Conservation (phyloP, 2,797 vertebrate species). For the Oreochromis mossambicus region DNA sequence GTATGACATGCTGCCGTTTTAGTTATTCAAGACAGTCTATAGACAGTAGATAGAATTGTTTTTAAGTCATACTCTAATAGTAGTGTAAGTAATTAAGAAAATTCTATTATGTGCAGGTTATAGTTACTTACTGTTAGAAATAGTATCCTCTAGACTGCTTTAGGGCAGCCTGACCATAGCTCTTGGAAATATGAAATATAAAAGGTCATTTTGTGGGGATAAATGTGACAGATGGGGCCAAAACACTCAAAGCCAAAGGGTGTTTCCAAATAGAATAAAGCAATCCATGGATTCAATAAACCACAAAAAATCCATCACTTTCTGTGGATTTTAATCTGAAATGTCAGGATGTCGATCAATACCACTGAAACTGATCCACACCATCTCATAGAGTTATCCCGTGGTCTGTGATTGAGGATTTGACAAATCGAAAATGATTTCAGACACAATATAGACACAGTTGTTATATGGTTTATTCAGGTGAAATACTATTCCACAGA, state of each 20-base stretch:
- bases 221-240: conserved; percentile 25
- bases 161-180: background rate
- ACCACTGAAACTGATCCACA: background rate
- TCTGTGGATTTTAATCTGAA: conserved; percentile 31
- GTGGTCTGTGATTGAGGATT: background rate
- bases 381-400: background rate
- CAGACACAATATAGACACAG: background rate
- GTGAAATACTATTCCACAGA: conserved; percentile 71
- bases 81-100: background rate
- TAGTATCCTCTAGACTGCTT: background rate
- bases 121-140: background rate
- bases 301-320: conserved; percentile 26
- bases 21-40: background rate
- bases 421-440: background rate
- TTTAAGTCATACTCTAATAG: background rate
- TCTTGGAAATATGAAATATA: background rate
- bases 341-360: conserved; percentile 40
- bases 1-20: background rate
- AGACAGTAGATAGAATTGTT: background rate
- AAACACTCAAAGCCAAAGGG: conserved; percentile 19
- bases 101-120: background rate
- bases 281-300: conserved; percentile 13
- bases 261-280: conserved; percentile 23
- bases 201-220: background rate
- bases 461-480: conserved; percentile 65